phyloP scores from a whole-genome alignment of 2,888 invertebrate species.

The Patella caerulea region DNA sequence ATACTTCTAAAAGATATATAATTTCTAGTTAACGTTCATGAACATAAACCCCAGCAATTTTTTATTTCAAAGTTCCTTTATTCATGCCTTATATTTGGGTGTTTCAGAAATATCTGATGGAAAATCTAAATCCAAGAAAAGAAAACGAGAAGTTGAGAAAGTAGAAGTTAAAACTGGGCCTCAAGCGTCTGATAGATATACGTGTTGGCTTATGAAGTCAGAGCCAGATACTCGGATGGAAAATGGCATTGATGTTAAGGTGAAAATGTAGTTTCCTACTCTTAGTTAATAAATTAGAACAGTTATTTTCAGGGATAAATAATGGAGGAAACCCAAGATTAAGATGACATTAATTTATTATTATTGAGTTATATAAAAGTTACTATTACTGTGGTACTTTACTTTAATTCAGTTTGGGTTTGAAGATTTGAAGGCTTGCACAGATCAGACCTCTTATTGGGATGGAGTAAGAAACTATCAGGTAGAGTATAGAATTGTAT shows the following conservation, averaged over 20 bases:
- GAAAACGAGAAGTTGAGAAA: no score
- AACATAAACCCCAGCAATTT: no score
- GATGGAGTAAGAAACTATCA: slow-evolving; percentile 72
- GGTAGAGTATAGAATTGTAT: slow-evolving; percentile 36
- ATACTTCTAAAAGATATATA: no score
- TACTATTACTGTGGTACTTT: neutral
- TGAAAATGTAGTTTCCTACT: slow-evolving; percentile 22
- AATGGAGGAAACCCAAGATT: neutral
- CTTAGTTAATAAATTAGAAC: neutral
- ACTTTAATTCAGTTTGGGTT: slow-evolving; percentile 66
- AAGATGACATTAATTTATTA: neutral
- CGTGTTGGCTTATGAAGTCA: slow-evolving; percentile 66
- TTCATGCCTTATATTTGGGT: no score
- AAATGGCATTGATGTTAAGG: slow-evolving; percentile 67
- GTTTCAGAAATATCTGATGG: no score
- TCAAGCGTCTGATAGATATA: neutral
- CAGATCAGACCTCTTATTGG: slow-evolving; percentile 69
- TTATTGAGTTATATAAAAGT: neutral
- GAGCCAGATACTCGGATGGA: slow-evolving; percentile 66
- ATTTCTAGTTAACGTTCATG: no score
- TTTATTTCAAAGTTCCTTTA: no score
- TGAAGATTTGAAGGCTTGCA: slow-evolving; percentile 66
- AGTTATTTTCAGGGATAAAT: neutral
- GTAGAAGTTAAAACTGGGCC: no score
- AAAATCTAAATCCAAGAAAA: no score